These are phyloP conservation scores for Champsocephalus gunnari DNA, from an alignment of 2,797 vertebrate genomes.

Conservation along the genomic window DNA sequence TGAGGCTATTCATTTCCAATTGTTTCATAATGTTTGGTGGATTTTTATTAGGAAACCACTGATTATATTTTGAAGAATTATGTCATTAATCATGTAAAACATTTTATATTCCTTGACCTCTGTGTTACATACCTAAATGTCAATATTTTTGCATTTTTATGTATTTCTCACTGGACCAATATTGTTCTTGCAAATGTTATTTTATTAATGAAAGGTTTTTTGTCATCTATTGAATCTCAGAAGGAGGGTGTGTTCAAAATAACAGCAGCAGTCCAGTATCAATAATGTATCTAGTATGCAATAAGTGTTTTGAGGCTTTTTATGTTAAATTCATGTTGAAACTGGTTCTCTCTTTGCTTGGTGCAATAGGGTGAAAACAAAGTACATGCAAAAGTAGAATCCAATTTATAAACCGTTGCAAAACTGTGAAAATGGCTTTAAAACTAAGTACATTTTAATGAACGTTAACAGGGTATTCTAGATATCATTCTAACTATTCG, in stretches of 20 bases:
- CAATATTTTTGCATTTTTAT: not conserved
- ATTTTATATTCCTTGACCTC: not conserved
- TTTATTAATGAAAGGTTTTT: not conserved
- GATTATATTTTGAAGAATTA: conserved; percentile 3
- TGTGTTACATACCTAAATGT: conserved; percentile 12
- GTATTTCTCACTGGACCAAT: conserved; percentile 7
- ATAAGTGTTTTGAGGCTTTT: not conserved
- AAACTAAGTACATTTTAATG: not conserved
- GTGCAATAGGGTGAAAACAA: not conserved
- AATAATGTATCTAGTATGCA: not conserved
- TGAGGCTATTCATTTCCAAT: conserved; percentile 7
- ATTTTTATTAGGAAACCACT: conserved; percentile 1
- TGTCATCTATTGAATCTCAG: not conserved
- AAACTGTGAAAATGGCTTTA: conserved; percentile 9
- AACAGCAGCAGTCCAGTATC: not conserved
- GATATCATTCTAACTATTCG: not conserved
- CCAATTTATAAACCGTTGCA: not conserved
- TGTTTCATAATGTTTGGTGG: not conserved
- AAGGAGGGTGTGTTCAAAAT: not conserved
- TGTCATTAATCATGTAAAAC: not conserved
- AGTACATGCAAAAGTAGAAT: not conserved
- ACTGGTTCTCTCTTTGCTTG: not conserved
- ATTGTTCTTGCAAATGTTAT: conserved; percentile 8
- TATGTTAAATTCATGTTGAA: conserved; percentile 2
- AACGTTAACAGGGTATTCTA: not conserved